Percentiles rank a stretch among this genome's conserved stretches.
Conservation (phyloP, 2,797 vertebrate genomes). For the Catamblyrhynchus diadema region DNA sequence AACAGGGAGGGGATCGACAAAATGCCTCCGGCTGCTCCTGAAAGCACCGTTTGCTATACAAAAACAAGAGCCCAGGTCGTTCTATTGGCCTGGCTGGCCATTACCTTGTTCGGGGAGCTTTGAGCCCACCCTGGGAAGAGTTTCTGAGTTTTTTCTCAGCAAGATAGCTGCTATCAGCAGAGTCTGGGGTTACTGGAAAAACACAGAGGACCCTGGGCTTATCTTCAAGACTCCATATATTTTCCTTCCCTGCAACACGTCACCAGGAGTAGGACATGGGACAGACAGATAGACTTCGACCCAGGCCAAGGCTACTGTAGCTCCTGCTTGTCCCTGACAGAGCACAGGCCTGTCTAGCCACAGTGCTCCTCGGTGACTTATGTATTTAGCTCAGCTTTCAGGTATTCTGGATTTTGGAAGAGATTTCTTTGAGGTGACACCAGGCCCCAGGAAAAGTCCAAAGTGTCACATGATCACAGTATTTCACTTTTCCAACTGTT, state of each 20-base stretch:
- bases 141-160: not conserved
- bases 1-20: accelerated
- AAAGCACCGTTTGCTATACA: accelerated
- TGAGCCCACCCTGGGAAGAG: not conserved
- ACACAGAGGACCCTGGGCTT: not conserved
- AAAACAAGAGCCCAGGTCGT: not conserved
- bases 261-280: accelerated
- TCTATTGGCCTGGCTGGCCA: accelerated
- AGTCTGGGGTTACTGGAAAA: too few species aligned
- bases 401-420: accelerated
- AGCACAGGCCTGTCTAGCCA: accelerated
- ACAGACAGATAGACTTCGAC: accelerated
- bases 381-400: accelerated
- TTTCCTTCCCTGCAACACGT: too few species aligned
- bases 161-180: too few species aligned
- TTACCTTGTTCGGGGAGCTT: accelerated
- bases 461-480: accelerated
- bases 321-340: accelerated
- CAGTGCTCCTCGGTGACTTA: not conserved
- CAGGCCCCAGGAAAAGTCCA: not conserved
- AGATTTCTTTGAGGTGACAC: not conserved
- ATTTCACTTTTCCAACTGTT: not conserved
- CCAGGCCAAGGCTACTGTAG: not conserved
- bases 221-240: not conserved
- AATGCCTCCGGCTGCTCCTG: not conserved